A percentile compares a stretch with the other conserved stretches of the same genome.
phyloP scores from a whole-genome alignment of 2,888 invertebrate species.

The Dorcus hopei region DNA sequence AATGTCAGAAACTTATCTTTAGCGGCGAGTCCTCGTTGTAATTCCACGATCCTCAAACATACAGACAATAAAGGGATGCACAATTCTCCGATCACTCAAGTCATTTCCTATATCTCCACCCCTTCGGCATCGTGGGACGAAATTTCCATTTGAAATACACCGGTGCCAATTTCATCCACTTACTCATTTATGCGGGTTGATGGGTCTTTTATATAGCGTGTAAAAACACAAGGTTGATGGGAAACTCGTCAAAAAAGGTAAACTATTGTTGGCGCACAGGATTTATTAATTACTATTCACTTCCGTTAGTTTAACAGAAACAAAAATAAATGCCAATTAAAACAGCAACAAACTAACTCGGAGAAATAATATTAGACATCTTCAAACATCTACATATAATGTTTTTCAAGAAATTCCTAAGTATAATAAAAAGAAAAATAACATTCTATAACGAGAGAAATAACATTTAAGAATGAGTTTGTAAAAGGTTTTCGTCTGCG shows the following conservation, averaged over 20 bases:
- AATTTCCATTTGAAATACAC: slow-evolving; percentile 21
- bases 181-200: slow-evolving; percentile 22
- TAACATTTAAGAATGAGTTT: no score
- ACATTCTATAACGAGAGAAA: no score
- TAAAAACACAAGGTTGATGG: slow-evolving; percentile 14
- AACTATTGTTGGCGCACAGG: slow-evolving; percentile 2
- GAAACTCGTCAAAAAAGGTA: slow-evolving; percentile 12
- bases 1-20: no score
- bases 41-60: background rate
- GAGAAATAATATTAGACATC: no score
- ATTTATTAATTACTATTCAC: background rate
- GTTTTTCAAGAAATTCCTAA: no score
- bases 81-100: slow-evolving; percentile 27
- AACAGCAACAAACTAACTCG: no score
- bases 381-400: no score
- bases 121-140: slow-evolving; percentile 12
- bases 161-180: slow-evolving; percentile 24
- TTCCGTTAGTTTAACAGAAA: no score
- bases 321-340: no score
- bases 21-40: no score
- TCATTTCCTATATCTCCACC: slow-evolving; percentile 25
- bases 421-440: no score
- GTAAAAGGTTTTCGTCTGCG: background rate
- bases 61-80: slow-evolving; percentile 18
- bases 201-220: slow-evolving; percentile 20